Base-by-base conservation (phyloP, 2,888 invertebrate genomes). In the Noctuana brunneofusca region DNA sequence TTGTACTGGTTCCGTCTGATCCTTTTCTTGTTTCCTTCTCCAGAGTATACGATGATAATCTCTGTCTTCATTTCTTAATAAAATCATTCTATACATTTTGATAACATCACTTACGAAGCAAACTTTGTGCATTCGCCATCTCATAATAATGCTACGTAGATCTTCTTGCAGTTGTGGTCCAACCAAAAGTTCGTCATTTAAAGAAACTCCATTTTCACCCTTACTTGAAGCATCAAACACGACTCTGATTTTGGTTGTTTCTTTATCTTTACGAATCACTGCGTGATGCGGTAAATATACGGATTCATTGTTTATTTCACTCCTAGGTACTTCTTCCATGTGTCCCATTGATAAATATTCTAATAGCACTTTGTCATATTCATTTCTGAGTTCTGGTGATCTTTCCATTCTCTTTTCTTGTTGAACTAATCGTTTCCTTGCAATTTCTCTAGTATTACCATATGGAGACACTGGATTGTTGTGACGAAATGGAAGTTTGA, bases 1-100 rank as follows among this genome's bases (percentile, higher is more conserved):
- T 24, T 22, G 57, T 52, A 2, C 67, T 54, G 11, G 52, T 20
- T 20, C 35, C 22, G 46, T 48, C 20, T 43, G 30, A 43, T 18
- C 5, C 11, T 6, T 43, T 20, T 48, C 14, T 57, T 57, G 38
- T 38, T 54, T 54, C 4, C 14, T 35, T 46, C 65, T 46, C 66
- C 65, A 68, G 4, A 68, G 16, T 6, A 66, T 52, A 38, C 69
- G 49, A 48, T 75, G 73, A 32, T 64, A 67, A 30, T 69, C 63
- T 14, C 62, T 52, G 30, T 77, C 70, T 49, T 69, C 65, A 4
- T 66, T 56, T 16, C 48, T 8, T 4, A 75, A 58, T 14, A 65
- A 55, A 24, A 76, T 66, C 66, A 68, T 65, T 30, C 75, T 52
- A 30, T 75, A 79, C 75, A 79, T 78, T 62, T 75, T 72, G 46